These are phyloP conservation scores for Caenorhabditis panamensis DNA, from an alignment of 2,888 invertebrate species.

Conservation along the genomic window DNA sequence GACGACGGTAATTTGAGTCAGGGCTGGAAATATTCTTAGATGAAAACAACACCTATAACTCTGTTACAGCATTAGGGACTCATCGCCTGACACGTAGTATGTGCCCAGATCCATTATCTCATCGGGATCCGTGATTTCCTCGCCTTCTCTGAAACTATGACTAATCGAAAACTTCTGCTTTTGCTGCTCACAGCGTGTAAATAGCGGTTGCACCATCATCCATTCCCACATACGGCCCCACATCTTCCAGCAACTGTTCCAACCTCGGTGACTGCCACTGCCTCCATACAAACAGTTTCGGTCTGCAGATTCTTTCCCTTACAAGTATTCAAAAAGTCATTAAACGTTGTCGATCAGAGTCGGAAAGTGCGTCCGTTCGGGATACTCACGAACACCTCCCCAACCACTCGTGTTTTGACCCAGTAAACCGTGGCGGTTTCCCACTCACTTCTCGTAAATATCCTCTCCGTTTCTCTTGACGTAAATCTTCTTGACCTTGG, in stretches of 20 bases:
- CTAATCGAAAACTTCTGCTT: neutral
- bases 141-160: conserved; percentile 70
- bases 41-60: neutral
- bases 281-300: conserved; percentile 74
- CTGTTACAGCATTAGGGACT: conserved; percentile 62
- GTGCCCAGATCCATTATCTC: conserved; percentile 70
- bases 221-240: conserved; percentile 70
- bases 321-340: neutral
- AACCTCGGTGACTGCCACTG: conserved; percentile 70
- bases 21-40: conserved; percentile 15
- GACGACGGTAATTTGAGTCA: conserved; percentile 21
- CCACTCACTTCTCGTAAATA: conserved; percentile 63
- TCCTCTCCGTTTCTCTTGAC: conserved; percentile 70
- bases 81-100: conserved; percentile 69
- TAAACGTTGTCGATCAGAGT: too few relatives aligned
- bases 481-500: conserved; percentile 70
- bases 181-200: conserved; percentile 45
- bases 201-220: conserved; percentile 63
- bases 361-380: neutral
- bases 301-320: conserved; percentile 51
- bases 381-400: neutral
- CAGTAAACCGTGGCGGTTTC: neutral
- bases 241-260: conserved; percentile 69
- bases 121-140: conserved; percentile 66
- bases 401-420: conserved; percentile 31